Conservation (phyloP, 2,888 invertebrate species). For the Calameuta pallipes region DNA sequence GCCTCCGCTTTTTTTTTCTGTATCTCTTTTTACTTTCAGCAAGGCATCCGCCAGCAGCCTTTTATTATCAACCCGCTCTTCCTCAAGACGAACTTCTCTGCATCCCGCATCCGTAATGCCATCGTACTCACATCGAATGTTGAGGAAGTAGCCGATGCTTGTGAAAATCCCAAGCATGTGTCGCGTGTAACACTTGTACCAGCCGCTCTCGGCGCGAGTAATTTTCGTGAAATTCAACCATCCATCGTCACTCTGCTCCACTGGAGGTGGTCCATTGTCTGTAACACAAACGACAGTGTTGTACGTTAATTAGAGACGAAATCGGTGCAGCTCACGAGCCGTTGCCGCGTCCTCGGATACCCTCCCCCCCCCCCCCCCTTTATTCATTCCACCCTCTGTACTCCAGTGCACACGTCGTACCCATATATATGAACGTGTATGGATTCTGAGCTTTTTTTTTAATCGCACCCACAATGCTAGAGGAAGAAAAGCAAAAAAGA, state of each 20-base stretch:
- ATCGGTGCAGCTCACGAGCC: not conserved
- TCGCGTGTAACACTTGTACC: constrained; percentile 91
- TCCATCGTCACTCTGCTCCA: constrained; percentile 80
- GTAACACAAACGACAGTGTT: constrained; percentile 45
- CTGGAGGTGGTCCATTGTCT: constrained; percentile 66
- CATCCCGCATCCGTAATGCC: not conserved
- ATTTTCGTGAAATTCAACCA: constrained; percentile 88
- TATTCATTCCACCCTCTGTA: not conserved
- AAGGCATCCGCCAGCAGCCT: not conserved
- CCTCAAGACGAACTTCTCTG: not conserved
- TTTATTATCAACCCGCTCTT: not conserved
- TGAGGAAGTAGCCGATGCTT: constrained; percentile 91
- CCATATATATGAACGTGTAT: not conserved
- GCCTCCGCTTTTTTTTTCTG: not conserved
- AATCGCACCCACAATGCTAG: not conserved
- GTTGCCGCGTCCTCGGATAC: not conserved
- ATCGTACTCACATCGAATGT: constrained; percentile 83
- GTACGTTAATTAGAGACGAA: not conserved
- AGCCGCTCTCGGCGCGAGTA: constrained; percentile 84
- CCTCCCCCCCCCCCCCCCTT: not conserved
- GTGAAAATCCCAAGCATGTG: constrained; percentile 88
- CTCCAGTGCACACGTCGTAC: not conserved
- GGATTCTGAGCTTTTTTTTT: not conserved
- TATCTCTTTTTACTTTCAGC: not conserved
- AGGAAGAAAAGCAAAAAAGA: not conserved